These are phyloP conservation scores for Lagopus leucura DNA, from an alignment of 2,113 vertebrate genomes.

Conservation along the genomic window DNA sequence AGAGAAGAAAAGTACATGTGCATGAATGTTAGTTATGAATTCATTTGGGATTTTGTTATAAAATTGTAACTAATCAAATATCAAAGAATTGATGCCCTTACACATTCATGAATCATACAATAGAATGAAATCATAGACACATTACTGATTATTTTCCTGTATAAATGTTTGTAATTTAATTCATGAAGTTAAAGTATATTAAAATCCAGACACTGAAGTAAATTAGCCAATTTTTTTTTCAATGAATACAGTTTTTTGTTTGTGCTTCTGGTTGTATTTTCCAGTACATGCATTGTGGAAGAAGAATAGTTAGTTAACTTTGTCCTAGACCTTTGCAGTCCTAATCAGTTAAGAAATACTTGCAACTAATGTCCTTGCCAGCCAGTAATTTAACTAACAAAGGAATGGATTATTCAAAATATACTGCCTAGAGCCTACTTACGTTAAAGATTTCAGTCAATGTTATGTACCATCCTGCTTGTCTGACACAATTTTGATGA, in stretches of 20 bases:
- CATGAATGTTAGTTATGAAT: neutral
- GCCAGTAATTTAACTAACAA: neutral
- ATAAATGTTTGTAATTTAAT: neutral
- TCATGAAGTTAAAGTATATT: neutral
- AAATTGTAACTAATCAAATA: neutral
- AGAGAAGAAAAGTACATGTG: neutral
- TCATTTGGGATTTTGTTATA: neutral
- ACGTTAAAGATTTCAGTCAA: neutral
- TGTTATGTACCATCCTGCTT: neutral
- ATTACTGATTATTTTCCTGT: neutral
- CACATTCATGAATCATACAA: neutral
- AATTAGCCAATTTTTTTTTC: neutral
- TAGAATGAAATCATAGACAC: neutral
- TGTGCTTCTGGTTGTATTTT: neutral
- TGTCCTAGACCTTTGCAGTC: neutral
- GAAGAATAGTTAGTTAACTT: neutral
- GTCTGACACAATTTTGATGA: neutral
- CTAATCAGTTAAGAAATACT: neutral
- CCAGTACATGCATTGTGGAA: neutral
- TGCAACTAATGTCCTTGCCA: neutral
- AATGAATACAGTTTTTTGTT: neutral
- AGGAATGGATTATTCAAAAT: neutral
- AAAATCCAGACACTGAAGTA: neutral
- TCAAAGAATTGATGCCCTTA: neutral
- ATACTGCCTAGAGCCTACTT: neutral